phyloP scores from a whole-genome alignment of 2,888 invertebrate genomes.

The Drosophila macrothrix region DNA sequence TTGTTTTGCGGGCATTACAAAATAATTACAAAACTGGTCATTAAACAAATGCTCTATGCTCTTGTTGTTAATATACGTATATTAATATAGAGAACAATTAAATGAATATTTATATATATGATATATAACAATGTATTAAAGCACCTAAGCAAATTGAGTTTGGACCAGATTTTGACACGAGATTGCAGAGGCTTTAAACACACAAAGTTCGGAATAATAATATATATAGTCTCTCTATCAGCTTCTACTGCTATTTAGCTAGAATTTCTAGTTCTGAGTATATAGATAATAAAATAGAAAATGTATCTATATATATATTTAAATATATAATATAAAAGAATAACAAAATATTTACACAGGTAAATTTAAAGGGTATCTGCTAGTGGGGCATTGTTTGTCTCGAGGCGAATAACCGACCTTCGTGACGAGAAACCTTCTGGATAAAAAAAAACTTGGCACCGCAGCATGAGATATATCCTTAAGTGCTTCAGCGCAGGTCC shows the following conservation, averaged over 20 bases:
- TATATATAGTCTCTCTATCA: not conserved
- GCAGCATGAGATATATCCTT: not conserved
- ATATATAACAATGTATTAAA: not conserved
- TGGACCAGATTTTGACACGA: not conserved
- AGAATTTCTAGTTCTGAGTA: fast-evolving
- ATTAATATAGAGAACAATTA: not conserved
- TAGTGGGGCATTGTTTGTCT: not conserved
- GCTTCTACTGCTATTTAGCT: fast-evolving
- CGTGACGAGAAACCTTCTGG: not conserved
- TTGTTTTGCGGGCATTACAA: conserved; percentile 36
- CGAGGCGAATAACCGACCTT: not conserved
- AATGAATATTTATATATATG: not conserved
- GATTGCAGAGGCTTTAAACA: not conserved
- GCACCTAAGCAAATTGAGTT: not conserved
- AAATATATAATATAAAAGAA: too few relatives aligned
- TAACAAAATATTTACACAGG: not conserved
- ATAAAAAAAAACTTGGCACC: not conserved
- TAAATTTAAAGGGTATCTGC: not conserved
- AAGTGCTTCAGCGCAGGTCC: not conserved
- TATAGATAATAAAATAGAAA: not conserved
- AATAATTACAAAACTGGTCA: conserved; percentile 56
- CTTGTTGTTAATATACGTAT: not conserved
- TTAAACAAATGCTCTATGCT: conserved; percentile 18
- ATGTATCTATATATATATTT: not conserved
- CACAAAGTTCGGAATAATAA: not conserved